Evolutionary conservation across 2,797 vertebrate species (phyloP).

Genomic region (Pseudocheirus occidentalis): DNA sequence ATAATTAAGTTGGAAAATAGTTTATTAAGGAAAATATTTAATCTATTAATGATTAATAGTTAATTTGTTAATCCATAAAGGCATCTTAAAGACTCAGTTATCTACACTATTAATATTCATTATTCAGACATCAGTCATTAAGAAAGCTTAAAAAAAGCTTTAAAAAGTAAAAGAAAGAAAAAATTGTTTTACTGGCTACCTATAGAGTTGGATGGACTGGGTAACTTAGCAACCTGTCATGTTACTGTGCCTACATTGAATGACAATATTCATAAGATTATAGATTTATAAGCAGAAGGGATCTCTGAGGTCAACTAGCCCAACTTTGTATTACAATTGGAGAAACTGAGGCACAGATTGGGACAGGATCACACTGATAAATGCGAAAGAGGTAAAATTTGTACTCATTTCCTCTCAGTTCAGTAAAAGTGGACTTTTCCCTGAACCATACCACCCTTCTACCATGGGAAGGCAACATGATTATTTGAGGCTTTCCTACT

Average conservation of each 20-base stretch:
- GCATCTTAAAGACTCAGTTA: neutral
- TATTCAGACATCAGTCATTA: neutral
- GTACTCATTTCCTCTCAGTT: neutral
- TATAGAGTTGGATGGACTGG: neutral
- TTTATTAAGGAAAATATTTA: neutral
- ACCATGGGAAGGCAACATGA: slow-evolving; percentile 14
- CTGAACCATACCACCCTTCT: neutral
- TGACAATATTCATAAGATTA: neutral
- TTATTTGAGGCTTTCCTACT: slow-evolving; percentile 13
- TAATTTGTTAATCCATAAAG: neutral
- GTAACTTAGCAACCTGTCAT: neutral
- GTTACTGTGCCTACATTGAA: neutral
- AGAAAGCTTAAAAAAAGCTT: neutral
- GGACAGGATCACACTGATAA: neutral
- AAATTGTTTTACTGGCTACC: neutral
- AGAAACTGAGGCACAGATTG: neutral
- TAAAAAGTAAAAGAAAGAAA: neutral
- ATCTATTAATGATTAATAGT: no score
- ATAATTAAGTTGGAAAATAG: neutral
- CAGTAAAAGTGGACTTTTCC: neutral
- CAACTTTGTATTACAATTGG: neutral
- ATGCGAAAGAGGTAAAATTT: neutral
- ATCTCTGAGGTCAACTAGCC: neutral
- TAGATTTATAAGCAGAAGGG: neutral
- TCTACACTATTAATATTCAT: neutral